Conservation (phyloP, 2,797 vertebrate species). For the Australoheros facetus region DNA sequence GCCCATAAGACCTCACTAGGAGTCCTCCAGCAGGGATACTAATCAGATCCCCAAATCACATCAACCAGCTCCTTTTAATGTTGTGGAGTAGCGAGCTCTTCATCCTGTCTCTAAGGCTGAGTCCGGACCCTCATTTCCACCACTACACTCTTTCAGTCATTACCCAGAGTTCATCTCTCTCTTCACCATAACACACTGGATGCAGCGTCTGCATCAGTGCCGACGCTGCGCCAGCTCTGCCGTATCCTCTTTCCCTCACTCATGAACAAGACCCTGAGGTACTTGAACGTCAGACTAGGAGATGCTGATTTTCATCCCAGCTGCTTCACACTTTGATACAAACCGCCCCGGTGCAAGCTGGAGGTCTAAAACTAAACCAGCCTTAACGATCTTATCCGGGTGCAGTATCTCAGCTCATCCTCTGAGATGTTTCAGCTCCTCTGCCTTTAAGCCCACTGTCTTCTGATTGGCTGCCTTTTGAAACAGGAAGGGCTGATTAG, state of each 20-base stretch:
- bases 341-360: too few species aligned
- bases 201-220: not conserved
- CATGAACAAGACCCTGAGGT: not conserved
- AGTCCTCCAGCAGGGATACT: not conserved
- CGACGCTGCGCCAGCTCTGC: not conserved
- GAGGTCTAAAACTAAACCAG: too few species aligned
- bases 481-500: not conserved
- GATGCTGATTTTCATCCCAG: too few species aligned
- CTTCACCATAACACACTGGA: not conserved
- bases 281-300: too few species aligned
- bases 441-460: not conserved
- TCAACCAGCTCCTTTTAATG: too few species aligned
- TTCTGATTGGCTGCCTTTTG: not conserved
- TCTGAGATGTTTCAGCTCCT: not conserved
- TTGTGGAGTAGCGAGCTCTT: too few species aligned
- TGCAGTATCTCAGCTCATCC: too few species aligned
- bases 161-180: not conserved
- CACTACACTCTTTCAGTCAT: fast-evolving
- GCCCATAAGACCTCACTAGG: not conserved
- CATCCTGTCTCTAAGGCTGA: too few species aligned
- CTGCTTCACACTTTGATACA: too few species aligned
- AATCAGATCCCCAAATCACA: too few species aligned
- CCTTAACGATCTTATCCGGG: too few species aligned
- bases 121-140: not conserved
- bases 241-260: not conserved